Conservation (phyloP, 2,113 vertebrate species). For the Bufo bufo region DNA sequence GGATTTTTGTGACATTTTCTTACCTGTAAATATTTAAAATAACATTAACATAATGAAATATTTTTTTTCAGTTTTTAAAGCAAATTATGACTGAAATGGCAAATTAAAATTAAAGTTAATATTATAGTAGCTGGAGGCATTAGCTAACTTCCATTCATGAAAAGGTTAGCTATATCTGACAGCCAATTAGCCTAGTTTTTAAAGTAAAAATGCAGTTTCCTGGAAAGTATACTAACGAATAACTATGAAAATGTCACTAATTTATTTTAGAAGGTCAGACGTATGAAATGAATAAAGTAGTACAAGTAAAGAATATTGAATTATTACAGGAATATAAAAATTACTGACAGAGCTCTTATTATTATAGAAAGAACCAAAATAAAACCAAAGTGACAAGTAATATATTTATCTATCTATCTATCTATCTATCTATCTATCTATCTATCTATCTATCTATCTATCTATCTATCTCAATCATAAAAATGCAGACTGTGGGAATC, state of each 20-base stretch:
- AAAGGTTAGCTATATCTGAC: constrained; percentile 32
- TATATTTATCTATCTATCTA: background rate
- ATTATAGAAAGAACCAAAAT: background rate
- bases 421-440: background rate
- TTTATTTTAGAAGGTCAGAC: constrained; percentile 32
- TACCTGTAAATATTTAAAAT: background rate
- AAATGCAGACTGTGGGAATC: no score
- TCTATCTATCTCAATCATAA: no score
- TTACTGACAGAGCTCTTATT: background rate
- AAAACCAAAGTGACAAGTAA: background rate
- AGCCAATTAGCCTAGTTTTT: background rate
- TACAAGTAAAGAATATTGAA: background rate
- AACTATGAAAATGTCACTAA: constrained; percentile 28
- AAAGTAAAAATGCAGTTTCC: constrained; percentile 4
- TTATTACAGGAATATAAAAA: background rate
- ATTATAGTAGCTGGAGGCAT: constrained; percentile 6
- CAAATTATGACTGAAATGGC: background rate
- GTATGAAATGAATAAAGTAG: background rate
- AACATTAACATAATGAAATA: background rate
- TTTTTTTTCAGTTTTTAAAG: background rate
- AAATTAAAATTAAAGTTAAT: constrained; percentile 4
- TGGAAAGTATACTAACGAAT: background rate
- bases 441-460: background rate
- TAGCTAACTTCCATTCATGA: background rate
- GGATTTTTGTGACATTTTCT: no score